Conservation (phyloP, 2,888 invertebrate species). For the Helicoverpa assulta region DNA sequence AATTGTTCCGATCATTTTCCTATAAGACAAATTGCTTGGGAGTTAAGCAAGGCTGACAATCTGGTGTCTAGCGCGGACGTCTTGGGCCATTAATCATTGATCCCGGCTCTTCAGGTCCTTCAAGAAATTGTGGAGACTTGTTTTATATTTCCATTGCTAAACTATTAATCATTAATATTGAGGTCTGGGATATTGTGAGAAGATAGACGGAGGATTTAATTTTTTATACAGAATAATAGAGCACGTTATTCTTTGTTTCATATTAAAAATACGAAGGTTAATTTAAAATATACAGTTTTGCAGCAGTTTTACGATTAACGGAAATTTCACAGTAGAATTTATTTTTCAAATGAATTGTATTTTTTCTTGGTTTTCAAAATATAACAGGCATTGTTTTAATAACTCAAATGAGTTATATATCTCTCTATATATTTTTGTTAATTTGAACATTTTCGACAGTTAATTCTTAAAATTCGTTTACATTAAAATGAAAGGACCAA, state of each 20-base stretch:
- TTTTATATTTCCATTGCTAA: slow-evolving; percentile 58
- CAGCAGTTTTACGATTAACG: no score
- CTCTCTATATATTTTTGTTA: no score
- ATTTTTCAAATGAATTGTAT: no score
- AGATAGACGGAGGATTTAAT: slow-evolving; percentile 46
- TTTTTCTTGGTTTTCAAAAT: no score
- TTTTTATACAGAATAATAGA: slow-evolving; percentile 47
- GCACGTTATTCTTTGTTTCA: no score
- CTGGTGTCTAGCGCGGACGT: slow-evolving; percentile 62
- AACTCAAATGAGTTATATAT: no score
- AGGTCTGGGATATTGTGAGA: slow-evolving; percentile 52
- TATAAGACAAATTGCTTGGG: slow-evolving; percentile 67
- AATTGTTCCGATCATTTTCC: slow-evolving; percentile 60
- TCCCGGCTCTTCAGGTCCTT: slow-evolving; percentile 55
- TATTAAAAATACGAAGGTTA: no score
- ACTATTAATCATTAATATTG: slow-evolving; percentile 62
- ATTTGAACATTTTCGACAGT: no score
- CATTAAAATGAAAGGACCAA: not conserved
- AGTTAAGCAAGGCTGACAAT: slow-evolving; percentile 55
- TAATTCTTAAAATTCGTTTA: not conserved
- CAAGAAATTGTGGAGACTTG: slow-evolving; percentile 48
- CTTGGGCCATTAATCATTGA: slow-evolving; percentile 67
- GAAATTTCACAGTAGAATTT: no score
- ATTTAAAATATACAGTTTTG: no score
- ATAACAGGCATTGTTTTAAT: no score